phyloP scores from a whole-genome alignment of 2,888 invertebrate genomes.

The Philonicus albiceps region DNA sequence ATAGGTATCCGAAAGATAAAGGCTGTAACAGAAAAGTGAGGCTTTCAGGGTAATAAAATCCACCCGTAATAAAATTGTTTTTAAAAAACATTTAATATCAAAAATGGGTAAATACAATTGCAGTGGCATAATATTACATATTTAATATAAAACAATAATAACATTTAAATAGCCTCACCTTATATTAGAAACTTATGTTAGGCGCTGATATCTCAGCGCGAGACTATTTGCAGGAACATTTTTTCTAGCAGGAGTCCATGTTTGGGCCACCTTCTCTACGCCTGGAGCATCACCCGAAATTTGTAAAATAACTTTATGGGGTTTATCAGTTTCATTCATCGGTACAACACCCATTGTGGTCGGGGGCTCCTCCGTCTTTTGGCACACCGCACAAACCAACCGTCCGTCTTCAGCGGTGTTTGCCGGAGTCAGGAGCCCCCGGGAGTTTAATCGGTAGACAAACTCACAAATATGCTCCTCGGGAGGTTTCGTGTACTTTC shows the following conservation, averaged over 20 bases:
- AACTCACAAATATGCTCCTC: slow-evolving; percentile 25
- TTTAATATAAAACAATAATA: neutral
- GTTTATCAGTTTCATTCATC: neutral
- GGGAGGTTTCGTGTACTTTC: neutral
- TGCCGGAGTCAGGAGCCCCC: neutral
- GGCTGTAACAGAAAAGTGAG: too few relatives aligned
- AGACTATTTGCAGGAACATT: slow-evolving; percentile 36
- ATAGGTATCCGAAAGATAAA: too few relatives aligned
- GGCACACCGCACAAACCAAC: neutral
- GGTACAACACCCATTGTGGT: neutral
- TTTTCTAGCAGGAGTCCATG: neutral
- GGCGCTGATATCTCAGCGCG: slow-evolving; percentile 52
- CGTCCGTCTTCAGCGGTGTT: neutral
- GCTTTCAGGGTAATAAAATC: too few relatives aligned
- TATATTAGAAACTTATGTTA: slow-evolving; percentile 56
- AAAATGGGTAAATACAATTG: neutral
- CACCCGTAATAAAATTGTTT: neutral
- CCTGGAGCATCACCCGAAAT: neutral
- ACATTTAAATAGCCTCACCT: neutral
- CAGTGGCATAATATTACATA: neutral
- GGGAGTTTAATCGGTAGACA: neutral
- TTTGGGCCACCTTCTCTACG: neutral
- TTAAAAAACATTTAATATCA: neutral
- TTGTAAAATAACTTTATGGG: slow-evolving; percentile 21
- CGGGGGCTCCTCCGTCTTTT: neutral